Percentiles rank a stretch among this genome's conserved stretches.
Conservation (phyloP, 2,797 vertebrate species). For the Lacerta agilis region DNA sequence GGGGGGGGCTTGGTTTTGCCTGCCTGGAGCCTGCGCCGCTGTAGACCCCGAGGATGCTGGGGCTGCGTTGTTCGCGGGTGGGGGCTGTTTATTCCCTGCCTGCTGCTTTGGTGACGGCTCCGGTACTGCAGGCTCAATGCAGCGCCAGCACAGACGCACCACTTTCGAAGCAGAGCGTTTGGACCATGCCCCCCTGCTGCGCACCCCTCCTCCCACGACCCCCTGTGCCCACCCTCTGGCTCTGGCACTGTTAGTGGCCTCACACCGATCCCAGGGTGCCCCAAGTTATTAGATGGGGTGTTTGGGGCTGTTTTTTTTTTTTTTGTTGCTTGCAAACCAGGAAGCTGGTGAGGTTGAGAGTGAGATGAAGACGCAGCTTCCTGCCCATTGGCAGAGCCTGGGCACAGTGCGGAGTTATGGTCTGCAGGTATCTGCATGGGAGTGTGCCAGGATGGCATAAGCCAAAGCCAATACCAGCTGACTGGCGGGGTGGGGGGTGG, state of each 20-base stretch:
- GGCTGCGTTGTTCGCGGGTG: neutral
- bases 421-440: slow-evolving; percentile 20
- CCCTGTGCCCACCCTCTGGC: neutral
- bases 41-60: neutral
- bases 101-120: neutral
- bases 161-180: neutral
- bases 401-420: neutral
- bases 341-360: slow-evolving; percentile 25
- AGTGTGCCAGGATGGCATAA: neutral
- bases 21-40: neutral
- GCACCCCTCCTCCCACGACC: neutral
- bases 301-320: neutral
- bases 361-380: neutral
- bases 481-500: slow-evolving; percentile 1
- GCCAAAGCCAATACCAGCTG: neutral
- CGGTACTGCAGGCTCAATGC: slow-evolving; percentile 32
- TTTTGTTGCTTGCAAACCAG: no score
- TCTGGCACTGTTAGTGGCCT: neutral
- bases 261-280: rapidly evolving
- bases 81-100: neutral
- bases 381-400: neutral
- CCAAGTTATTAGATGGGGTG: neutral
- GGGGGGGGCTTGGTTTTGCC: neutral
- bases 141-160: slow-evolving; percentile 9
- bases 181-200: slow-evolving; percentile 46